Evolutionary conservation across 2,113 vertebrate genomes (phyloP).

Genomic region (Pan paniscus): DNA sequence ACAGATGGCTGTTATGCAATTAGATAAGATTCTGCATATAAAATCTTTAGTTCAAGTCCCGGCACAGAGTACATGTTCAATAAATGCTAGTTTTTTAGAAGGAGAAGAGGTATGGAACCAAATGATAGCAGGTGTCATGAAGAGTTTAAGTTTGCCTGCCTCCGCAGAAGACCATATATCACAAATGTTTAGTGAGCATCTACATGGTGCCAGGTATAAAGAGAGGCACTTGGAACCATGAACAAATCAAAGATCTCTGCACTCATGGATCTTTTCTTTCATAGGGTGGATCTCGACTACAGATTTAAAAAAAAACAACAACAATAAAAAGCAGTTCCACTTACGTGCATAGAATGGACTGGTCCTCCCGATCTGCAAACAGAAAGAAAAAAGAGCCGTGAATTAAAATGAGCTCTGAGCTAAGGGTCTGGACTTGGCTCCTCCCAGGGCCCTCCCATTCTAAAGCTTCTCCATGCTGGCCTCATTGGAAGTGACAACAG

Average conservation of each 20-base stretch:
- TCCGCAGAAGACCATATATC: rapidly evolving
- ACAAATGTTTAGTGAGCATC: background rate
- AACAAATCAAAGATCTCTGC: background rate
- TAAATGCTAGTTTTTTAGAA: background rate
- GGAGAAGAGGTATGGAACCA: background rate
- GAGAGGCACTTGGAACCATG: rapidly evolving
- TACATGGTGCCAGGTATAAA: background rate
- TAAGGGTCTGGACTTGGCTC: background rate
- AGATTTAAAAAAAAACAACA: background rate
- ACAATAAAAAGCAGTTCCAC: conserved; percentile 75
- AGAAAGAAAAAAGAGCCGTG: conserved; percentile 65
- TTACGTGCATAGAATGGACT: conserved; percentile 99
- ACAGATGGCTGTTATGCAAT: background rate
- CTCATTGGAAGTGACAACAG: background rate
- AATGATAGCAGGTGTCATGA: background rate
- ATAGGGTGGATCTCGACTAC: background rate
- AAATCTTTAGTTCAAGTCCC: background rate
- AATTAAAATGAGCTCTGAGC: background rate
- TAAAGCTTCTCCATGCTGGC: background rate
- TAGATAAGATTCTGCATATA: background rate
- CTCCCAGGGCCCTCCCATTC: background rate
- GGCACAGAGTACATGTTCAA: background rate
- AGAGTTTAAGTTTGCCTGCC: background rate
- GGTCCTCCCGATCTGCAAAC: conserved; percentile 95
- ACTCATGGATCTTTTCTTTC: background rate